Percentiles rank a stretch among this genome's conserved stretches.
Evolutionary conservation across 2,113 vertebrate species (phyloP).

Genomic region (Apaloderma vittatum): DNA sequence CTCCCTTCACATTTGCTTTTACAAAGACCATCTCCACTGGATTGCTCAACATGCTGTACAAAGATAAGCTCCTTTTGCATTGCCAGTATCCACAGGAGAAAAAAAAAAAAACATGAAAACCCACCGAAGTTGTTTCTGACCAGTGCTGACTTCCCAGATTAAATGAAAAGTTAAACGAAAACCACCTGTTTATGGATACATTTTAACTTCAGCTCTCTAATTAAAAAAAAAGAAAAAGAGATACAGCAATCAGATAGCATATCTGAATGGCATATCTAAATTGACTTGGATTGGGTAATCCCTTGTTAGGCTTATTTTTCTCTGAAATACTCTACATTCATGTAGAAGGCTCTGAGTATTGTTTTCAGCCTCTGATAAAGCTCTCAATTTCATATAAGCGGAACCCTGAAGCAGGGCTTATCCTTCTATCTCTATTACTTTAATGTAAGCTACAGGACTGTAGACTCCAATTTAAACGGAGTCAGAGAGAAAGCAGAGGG

Average conservation of each 20-base stretch:
- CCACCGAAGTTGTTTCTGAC: neutral
- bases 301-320: neutral
- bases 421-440: neutral
- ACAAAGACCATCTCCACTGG: neutral
- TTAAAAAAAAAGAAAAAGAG: neutral
- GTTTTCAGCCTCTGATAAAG: neutral
- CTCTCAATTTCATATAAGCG: neutral
- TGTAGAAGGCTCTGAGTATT: neutral
- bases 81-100: neutral
- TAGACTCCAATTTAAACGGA: neutral
- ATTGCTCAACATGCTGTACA: neutral
- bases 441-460: neutral
- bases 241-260: neutral
- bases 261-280: neutral
- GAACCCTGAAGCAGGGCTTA: neutral
- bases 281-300: conserved; percentile 5
- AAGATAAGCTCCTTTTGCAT: conserved; percentile 3
- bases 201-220: neutral
- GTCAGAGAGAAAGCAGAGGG: neutral
- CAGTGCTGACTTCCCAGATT: neutral
- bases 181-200: neutral
- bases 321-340: neutral
- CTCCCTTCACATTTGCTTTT: neutral
- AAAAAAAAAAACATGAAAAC: neutral
- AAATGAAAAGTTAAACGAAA: neutral